These are phyloP conservation scores for Dicaeum eximium DNA, from an alignment of 2,113 vertebrate genomes.

Conservation along the genomic window DNA sequence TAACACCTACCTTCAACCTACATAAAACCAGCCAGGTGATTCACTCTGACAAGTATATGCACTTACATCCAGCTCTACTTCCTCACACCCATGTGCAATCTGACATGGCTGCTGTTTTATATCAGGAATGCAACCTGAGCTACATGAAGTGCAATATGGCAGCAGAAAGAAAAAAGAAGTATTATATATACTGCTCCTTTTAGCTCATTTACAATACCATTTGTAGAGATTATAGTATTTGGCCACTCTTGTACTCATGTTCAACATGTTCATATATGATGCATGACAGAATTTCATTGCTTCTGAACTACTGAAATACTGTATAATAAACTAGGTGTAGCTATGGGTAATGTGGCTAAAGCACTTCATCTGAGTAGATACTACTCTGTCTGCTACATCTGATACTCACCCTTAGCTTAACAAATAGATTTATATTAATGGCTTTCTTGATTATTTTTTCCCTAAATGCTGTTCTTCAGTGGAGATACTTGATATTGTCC, in stretches of 20 bases:
- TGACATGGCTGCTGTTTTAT: not conserved
- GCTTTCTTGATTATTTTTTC: slow-evolving; percentile 28
- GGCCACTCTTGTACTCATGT: not conserved
- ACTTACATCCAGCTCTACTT: not conserved
- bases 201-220: not conserved
- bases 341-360: too few species aligned
- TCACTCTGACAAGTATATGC: not conserved
- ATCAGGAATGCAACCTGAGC: not conserved
- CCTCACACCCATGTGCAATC: not conserved
- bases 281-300: not conserved
- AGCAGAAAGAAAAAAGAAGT: not conserved
- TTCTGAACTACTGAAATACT: not conserved
- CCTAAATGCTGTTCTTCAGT: slow-evolving; percentile 11
- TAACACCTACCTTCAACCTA: not conserved
- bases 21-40: not conserved
- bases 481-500: not conserved
- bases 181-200: not conserved
- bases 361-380: slow-evolving; percentile 41
- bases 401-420: not conserved
- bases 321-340: not conserved
- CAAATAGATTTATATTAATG: slow-evolving; percentile 26
- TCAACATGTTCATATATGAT: not conserved
- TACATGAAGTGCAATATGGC: not conserved
- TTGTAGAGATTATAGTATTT: not conserved
- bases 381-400: slow-evolving; percentile 53